Base-by-base conservation (phyloP, 2,113 vertebrate species). In the Triplophysa dalaica region DNA sequence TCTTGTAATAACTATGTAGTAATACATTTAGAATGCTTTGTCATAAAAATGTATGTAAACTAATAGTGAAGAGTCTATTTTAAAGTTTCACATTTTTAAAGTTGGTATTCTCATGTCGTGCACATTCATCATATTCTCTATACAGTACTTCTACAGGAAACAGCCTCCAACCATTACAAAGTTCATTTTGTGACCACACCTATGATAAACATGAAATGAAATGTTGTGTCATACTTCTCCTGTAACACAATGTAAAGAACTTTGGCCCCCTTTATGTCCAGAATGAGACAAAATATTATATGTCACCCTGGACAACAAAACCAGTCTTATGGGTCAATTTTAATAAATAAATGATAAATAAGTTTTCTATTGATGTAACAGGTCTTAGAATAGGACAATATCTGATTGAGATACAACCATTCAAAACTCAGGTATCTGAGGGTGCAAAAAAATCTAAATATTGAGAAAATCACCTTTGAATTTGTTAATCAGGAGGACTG, bases 161-260 rank as follows among this genome's bases (percentile, higher is more conserved):
- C 17, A 43, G 17, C 38, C 17, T 16, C 33, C 69, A 24, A 75
- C 29, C n/a, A 48, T 48, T 22, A 41, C 26, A 74, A 26, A 33
- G 63, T 80, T 64, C 76, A 63, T 68, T 72, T 65, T 70, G 58
- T 58, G 58, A 24, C 13, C 61, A 70, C 82, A 66, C 78, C 66
- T 61, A 29, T 48, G 16, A 17, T 14, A 19, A 24, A 75, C 58
- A n/a, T 48, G 4, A 50, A 58, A 63, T 63, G 22, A 75, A 58
- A 63, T 29, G 58, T 29, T 75, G 22, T 63, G 5, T 54, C 38
- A 63, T 63, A n/a, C 72, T 43, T 75, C 17, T 43, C 10, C 17
- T 62, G 7, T 29, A 38, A 72, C n/a, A 62, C 6, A 21, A 22
- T 13, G 29, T 61, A 60, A 38, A 63, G 2, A n/a, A 26, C 5